Conservation (phyloP, 2,113 vertebrate species). For the Oxyruncus cristatus region DNA sequence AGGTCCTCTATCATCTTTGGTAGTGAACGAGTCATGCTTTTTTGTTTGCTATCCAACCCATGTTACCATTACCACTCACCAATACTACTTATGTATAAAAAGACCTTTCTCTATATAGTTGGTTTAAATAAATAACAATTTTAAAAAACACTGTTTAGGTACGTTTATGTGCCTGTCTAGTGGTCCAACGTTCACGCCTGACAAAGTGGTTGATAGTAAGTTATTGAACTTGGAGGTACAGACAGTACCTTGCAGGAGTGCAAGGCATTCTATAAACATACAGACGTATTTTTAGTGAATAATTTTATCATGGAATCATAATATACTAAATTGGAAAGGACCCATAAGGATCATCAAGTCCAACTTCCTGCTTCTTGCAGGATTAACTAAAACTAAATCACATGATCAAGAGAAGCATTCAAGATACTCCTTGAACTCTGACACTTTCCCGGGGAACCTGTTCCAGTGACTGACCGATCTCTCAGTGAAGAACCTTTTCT, state of each 20-base stretch:
- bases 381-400: not conserved
- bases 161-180: not conserved
- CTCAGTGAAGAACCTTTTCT: not conserved
- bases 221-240: not conserved
- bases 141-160: not conserved
- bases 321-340: not conserved
- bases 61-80: not conserved
- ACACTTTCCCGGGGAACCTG: not conserved
- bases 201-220: not conserved
- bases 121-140: not conserved
- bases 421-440: not conserved
- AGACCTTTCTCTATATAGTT: not conserved
- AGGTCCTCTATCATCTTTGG: not conserved
- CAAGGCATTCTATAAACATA: not conserved
- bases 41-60: not conserved
- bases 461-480: not conserved
- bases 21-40: not conserved
- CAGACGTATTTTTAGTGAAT: not conserved
- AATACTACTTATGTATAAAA: not conserved
- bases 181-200: not conserved
- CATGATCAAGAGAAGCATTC: not conserved
- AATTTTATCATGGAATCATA: not conserved
- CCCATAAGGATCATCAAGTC: not conserved
- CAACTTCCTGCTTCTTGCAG: not conserved
- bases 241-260: not conserved